A percentile compares a stretch with the other conserved stretches of the same genome.
These are phyloP conservation scores for Plagodis dolabraria DNA, from an alignment of 2,888 invertebrate genomes.

Conservation along the genomic window DNA sequence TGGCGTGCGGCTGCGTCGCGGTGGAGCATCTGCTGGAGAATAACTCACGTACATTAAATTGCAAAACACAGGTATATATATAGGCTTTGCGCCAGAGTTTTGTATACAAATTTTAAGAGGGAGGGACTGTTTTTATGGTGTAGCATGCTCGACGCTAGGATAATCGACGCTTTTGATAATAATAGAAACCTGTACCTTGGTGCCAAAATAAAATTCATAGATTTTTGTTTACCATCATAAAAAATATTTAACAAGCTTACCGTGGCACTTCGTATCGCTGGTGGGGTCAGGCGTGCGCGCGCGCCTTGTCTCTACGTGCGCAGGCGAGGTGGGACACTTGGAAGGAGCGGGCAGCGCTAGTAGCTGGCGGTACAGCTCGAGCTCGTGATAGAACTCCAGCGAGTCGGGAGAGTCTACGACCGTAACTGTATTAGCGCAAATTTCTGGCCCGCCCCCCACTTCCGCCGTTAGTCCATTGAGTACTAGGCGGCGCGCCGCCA, in stretches of 20 bases:
- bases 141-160: too few species aligned
- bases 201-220: too few species aligned
- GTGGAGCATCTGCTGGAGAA: constrained; percentile 14
- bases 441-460: constrained; percentile 41
- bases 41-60: background rate
- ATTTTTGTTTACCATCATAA: too few species aligned
- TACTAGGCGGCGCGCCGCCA: constrained; percentile 64
- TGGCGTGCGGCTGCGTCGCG: constrained; percentile 39
- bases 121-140: too few species aligned
- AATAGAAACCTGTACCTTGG: too few species aligned
- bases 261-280: constrained; percentile 25
- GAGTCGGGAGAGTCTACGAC: constrained; percentile 44
- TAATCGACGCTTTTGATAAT: too few species aligned
- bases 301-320: constrained; percentile 25
- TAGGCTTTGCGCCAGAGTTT: background rate
- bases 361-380: constrained; percentile 71
- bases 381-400: constrained; percentile 71
- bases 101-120: too few species aligned
- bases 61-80: background rate
- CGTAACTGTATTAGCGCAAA: constrained; percentile 33
- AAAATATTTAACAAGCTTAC: constrained; percentile 5
- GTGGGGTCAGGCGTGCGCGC: constrained; percentile 45
- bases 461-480: constrained; percentile 78
- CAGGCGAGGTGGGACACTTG: constrained; percentile 10
- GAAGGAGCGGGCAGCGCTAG: constrained; percentile 51